These are phyloP conservation scores for Leptopterna dolabrata DNA, from an alignment of 2,888 invertebrate species.

Conservation along the genomic window DNA sequence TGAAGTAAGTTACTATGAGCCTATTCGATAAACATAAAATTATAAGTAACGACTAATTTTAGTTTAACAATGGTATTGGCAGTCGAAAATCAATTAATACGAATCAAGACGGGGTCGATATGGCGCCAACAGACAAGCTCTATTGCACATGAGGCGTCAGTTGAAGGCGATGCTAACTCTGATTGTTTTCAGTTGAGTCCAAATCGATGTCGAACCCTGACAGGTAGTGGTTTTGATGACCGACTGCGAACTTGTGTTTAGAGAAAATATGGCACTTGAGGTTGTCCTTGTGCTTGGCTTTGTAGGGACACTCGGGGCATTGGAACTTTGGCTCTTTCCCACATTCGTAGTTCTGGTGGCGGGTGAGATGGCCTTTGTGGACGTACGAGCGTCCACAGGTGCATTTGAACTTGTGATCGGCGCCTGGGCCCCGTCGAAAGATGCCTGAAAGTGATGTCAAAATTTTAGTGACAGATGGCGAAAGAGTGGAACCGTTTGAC, in stretches of 20 bases:
- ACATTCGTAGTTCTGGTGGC: conserved; percentile 59
- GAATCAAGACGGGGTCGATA: no score
- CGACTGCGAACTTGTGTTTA: conserved; percentile 32
- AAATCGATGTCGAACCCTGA: neutral
- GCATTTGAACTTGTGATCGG: conserved; percentile 26
- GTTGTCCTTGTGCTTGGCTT: conserved; percentile 56
- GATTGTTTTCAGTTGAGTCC: neutral
- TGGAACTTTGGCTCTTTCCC: conserved; percentile 50
- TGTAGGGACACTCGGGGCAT: conserved; percentile 59
- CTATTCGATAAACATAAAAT: no score
- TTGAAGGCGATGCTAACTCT: no score
- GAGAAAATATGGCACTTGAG: conserved; percentile 41
- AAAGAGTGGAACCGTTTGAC: no score
- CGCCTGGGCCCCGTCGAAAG: conserved; percentile 16
- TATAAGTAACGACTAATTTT: no score
- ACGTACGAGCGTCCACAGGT: conserved; percentile 64
- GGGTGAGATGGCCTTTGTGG: conserved; percentile 58
- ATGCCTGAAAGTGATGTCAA: conserved; percentile 19
- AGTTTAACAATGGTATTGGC: no score
- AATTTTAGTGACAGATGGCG: neutral
- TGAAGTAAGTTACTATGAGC: no score
- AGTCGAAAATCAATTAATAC: no score
- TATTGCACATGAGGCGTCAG: no score
- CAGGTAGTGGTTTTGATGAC: neutral
- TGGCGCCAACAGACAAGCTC: no score